These are phyloP conservation scores for Patella vulgata DNA, from an alignment of 1,140 invertebrate genomes.

Conservation along the genomic window DNA sequence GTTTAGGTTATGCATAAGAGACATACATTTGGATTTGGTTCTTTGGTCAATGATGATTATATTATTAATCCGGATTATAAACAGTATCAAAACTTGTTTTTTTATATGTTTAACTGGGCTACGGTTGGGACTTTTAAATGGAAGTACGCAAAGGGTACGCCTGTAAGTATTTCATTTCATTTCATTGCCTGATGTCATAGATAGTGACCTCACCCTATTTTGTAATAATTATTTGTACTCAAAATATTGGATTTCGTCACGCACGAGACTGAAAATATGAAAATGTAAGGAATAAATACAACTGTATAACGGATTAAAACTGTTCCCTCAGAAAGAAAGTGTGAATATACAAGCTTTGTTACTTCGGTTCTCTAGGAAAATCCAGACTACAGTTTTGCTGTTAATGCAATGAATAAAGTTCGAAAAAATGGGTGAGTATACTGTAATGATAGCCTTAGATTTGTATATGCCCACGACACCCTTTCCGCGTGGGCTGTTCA, in stretches of 20 bases:
- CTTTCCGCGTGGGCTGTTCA: too few species aligned
- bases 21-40: constrained; percentile 35
- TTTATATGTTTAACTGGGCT: constrained; percentile 46
- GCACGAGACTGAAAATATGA: too few species aligned
- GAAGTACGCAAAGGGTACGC: constrained; percentile 25
- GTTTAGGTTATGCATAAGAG: constrained; percentile 24
- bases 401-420: constrained; percentile 15
- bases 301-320: background rate
- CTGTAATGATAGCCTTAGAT: too few species aligned
- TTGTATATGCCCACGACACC: too few species aligned
- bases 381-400: constrained; percentile 19
- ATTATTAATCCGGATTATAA: constrained; percentile 20
- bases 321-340: background rate
- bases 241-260: too few species aligned
- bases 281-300: too few species aligned
- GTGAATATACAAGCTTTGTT: background rate
- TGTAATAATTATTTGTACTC: too few species aligned
- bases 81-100: constrained; percentile 32
- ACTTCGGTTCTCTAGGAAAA: constrained; percentile 13
- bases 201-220: too few species aligned
- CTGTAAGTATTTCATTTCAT: constrained; percentile 21
- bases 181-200: too few species aligned
- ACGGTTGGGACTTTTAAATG: constrained; percentile 37
- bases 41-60: constrained; percentile 18
- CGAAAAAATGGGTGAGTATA: constrained; percentile 15